Evolutionary conservation across 92 coral and sea anemone genomes (phyloP).

Genomic region (Paragorgia papillata): DNA sequence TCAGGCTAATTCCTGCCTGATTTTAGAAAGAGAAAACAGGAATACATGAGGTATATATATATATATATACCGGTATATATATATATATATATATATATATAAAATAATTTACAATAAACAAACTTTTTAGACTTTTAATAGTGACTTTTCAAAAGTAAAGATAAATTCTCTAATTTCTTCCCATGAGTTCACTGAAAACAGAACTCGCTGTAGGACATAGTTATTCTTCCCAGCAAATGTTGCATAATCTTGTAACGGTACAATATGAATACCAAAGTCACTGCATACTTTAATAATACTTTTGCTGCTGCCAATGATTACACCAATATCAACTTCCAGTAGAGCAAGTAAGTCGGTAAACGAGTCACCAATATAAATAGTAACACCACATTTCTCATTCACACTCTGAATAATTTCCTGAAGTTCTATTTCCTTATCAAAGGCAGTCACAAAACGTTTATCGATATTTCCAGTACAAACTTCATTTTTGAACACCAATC

Average conservation of each 20-base stretch:
- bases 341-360: conserved; percentile 84
- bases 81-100: too few relatives aligned
- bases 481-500: conserved; percentile 64
- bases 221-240: not conserved
- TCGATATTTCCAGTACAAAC: conserved; percentile 71
- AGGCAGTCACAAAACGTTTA: conserved; percentile 58
- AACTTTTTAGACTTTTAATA: too few relatives aligned
- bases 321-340: conserved; percentile 77
- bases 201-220: not conserved
- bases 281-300: conserved; percentile 71
- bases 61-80: too few relatives aligned
- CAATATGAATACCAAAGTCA: conserved; percentile 76
- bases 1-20: too few relatives aligned
- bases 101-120: too few relatives aligned
- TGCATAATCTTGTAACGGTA: conserved; percentile 58
- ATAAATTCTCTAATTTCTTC: conserved; percentile 29
- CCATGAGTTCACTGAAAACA: conserved; percentile 28
- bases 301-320: conserved; percentile 78
- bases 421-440: conserved; percentile 82
- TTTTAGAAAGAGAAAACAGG: too few relatives aligned
- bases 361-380: conserved; percentile 89
- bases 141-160: not conserved
- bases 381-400: conserved; percentile 54
- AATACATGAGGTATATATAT: too few relatives aligned
- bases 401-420: conserved; percentile 49